phyloP scores from a whole-genome alignment of 1,140 invertebrate species.

The Sipha flava region DNA sequence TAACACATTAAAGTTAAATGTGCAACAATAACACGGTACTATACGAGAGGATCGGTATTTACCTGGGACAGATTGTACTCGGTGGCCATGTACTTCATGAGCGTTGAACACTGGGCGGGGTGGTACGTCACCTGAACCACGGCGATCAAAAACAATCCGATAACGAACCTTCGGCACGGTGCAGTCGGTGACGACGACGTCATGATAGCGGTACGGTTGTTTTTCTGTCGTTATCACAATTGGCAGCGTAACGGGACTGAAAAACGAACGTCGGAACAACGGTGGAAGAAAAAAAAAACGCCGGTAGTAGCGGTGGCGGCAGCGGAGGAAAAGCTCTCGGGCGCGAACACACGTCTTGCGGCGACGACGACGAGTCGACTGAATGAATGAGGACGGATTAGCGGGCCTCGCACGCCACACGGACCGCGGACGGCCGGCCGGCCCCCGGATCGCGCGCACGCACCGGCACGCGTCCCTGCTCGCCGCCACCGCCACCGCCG shows the following conservation, averaged over 20 bases:
- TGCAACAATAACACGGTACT: no score
- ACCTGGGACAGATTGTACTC: not conserved
- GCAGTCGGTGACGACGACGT: not conserved
- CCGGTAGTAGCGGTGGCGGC: not conserved
- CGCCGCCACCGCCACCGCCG: not conserved
- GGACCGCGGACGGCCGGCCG: not conserved
- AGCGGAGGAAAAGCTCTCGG: not conserved
- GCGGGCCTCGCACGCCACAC: not conserved
- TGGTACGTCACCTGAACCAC: not conserved
- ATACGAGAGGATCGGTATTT: not conserved
- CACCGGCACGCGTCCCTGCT: not conserved
- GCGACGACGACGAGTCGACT: not conserved
- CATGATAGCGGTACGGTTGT: no score
- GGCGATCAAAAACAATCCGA: not conserved
- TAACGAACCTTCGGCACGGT: not conserved
- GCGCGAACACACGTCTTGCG: not conserved
- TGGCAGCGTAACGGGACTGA: no score
- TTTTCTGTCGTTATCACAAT: no score
- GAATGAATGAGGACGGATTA: not conserved
- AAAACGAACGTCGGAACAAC: not conserved
- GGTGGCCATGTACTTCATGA: not conserved
- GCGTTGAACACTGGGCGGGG: not conserved
- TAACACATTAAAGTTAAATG: no score
- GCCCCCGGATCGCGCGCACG: slow-evolving; percentile 1
- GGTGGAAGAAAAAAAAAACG: not conserved